These are phyloP conservation scores for Hypsopygia costalis DNA, from an alignment of 2,888 invertebrate genomes.

Conservation along the genomic window DNA sequence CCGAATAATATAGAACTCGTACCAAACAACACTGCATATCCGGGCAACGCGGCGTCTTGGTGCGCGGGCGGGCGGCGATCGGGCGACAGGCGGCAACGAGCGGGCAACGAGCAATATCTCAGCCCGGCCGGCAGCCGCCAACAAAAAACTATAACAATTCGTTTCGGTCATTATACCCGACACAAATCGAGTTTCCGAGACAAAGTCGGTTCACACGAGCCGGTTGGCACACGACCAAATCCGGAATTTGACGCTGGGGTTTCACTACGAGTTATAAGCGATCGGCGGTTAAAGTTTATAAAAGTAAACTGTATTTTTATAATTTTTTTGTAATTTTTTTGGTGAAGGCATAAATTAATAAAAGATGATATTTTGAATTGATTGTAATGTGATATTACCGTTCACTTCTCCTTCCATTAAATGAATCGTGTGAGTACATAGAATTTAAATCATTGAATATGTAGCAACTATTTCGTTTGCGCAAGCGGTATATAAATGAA, in stretches of 20 bases:
- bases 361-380: no score
- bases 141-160: background rate
- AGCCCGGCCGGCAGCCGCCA: background rate
- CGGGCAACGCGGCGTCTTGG: background rate
- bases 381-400: no score
- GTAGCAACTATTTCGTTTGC: no score
- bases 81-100: background rate
- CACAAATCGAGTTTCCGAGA: conserved; percentile 53
- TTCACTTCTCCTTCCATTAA: no score
- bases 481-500: no score
- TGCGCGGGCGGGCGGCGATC: background rate
- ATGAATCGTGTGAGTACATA: no score
- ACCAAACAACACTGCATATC: no score
- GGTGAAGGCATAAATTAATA: no score
- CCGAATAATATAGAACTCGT: no score
- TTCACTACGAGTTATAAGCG: conserved; percentile 18
- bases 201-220: conserved; percentile 42
- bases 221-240: conserved; percentile 48
- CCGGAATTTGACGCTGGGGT: conserved; percentile 11
- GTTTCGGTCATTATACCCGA: conserved; percentile 16
- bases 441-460: no score
- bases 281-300: background rate
- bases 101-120: background rate
- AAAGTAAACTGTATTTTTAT: no score
- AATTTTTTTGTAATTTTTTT: no score